Conservation (phyloP, 1,140 invertebrate genomes). For the Pogonus chalceus region DNA sequence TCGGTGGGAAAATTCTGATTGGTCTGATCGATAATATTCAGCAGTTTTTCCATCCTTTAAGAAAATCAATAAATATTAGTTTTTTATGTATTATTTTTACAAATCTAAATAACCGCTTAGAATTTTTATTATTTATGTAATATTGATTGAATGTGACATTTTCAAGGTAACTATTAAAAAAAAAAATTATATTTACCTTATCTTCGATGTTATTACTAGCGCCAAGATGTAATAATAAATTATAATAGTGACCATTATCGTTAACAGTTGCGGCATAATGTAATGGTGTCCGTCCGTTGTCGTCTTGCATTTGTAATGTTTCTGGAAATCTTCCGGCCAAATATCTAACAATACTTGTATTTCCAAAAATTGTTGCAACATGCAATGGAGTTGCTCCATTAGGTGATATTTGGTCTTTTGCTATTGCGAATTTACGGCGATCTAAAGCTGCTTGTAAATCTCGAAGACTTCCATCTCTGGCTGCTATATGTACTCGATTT, state of each 20-base stretch:
- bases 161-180: not conserved
- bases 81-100: not conserved
- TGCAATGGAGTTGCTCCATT: slow-evolving; percentile 88
- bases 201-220: slow-evolving; percentile 73
- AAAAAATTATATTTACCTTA: slow-evolving; percentile 50
- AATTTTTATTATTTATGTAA: not conserved
- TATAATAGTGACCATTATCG: slow-evolving; percentile 83
- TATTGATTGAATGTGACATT: not conserved
- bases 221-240: slow-evolving; percentile 72
- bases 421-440: slow-evolving; percentile 81
- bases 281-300: slow-evolving; percentile 76
- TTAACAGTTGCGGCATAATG: slow-evolving; percentile 80
- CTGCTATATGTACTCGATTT: slow-evolving; percentile 72
- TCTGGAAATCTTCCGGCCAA: slow-evolving; percentile 72
- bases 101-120: not conserved
- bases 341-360: slow-evolving; percentile 54
- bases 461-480: slow-evolving; percentile 72
- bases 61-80: slow-evolving; percentile 9
- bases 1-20: slow-evolving; percentile 55
- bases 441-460: slow-evolving; percentile 79
- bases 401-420: slow-evolving; percentile 65
- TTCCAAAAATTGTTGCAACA: slow-evolving; percentile 76
- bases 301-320: slow-evolving; percentile 62
- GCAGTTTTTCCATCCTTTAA: slow-evolving; percentile 61
- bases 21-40: slow-evolving; percentile 62